These are phyloP conservation scores for Patella vulgata DNA, from an alignment of 1,140 invertebrate species.

Conservation along the genomic window DNA sequence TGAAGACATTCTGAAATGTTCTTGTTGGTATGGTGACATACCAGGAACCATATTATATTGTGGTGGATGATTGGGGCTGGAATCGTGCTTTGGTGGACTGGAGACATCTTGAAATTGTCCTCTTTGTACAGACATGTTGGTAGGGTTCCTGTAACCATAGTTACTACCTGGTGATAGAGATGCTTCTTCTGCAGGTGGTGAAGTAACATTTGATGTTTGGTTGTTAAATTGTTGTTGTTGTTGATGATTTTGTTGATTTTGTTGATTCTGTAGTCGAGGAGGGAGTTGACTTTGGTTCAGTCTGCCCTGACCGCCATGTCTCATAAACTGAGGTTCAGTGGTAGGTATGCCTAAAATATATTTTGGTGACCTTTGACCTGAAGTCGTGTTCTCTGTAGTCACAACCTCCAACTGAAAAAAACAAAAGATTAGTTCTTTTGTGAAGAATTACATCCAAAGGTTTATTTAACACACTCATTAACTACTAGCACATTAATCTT, in stretches of 20 bases:
- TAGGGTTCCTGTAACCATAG: slow-evolving; percentile 4
- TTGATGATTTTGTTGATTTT: slow-evolving; percentile 31
- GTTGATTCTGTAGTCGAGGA: slow-evolving; percentile 30
- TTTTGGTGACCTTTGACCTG: slow-evolving; percentile 37
- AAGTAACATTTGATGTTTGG: slow-evolving; percentile 2
- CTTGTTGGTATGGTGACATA: not conserved
- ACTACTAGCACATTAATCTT: too few relatives aligned
- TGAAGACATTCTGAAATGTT: not conserved
- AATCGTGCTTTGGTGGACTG: slow-evolving; percentile 2
- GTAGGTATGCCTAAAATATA: slow-evolving; percentile 53
- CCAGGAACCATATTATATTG: not conserved
- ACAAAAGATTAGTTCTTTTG: not conserved
- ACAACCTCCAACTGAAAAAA: slow-evolving; percentile 12
- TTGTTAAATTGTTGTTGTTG: slow-evolving; percentile 18
- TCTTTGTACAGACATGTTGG: slow-evolving; percentile 1
- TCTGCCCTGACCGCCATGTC: slow-evolving; percentile 17
- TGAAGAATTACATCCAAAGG: not conserved
- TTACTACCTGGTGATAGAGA: not conserved
- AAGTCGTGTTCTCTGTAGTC: slow-evolving; percentile 7
- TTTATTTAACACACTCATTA: slow-evolving; percentile 3
- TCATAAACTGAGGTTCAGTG: slow-evolving; percentile 50
- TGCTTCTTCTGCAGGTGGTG: not conserved
- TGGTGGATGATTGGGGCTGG: not conserved
- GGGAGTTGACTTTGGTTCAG: slow-evolving; percentile 23
- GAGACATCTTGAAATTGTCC: not conserved